phyloP scores from a whole-genome alignment of 2,113 vertebrate species.

The Colinus virginianus region DNA sequence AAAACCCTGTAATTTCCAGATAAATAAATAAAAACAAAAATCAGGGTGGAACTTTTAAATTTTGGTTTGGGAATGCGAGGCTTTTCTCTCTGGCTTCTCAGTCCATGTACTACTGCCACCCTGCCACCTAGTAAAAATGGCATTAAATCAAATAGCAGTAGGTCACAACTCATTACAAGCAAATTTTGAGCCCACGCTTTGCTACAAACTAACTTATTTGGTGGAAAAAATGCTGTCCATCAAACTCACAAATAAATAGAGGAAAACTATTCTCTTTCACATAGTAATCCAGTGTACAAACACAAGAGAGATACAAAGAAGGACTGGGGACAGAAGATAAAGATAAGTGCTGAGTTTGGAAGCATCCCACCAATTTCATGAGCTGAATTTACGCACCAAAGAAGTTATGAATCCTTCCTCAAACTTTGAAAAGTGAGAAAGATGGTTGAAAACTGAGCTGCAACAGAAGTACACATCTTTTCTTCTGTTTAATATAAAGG shows the following conservation, averaged over 20 bases:
- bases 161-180: fast-evolving
- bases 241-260: background rate
- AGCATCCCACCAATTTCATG: background rate
- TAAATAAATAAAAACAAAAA: background rate
- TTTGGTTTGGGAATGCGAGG: fast-evolving
- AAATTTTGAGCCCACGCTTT: background rate
- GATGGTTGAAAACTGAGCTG: background rate
- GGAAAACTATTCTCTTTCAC: background rate
- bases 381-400: background rate
- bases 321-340: background rate
- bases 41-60: fast-evolving
- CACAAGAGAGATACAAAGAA: background rate
- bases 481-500: background rate
- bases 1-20: no score
- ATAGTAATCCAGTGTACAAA: fast-evolving
- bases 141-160: background rate
- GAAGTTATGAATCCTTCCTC: background rate
- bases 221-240: background rate
- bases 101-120: background rate
- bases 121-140: background rate
- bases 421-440: background rate
- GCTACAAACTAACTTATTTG: background rate
- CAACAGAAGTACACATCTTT: fast-evolving
- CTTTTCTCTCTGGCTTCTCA: background rate
- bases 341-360: background rate